Conservation (phyloP, 2,888 invertebrate genomes). For the Poecilus cupreus region DNA sequence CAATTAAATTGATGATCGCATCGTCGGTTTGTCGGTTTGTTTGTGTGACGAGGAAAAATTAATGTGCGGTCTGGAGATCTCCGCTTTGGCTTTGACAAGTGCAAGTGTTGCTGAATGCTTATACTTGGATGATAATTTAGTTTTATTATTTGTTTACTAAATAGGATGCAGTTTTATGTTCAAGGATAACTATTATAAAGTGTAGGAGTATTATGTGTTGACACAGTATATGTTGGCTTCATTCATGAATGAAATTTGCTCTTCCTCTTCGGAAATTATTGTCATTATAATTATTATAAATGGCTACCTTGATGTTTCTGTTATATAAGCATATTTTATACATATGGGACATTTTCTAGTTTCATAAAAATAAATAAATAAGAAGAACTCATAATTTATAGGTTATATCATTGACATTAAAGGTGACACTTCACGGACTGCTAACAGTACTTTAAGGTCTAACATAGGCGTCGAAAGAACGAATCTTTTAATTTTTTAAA, state of each 20-base stretch:
- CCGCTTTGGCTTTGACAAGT: neutral
- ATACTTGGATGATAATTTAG: neutral
- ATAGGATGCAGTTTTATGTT: conserved; percentile 23
- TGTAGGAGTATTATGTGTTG: neutral
- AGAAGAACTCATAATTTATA: too few species aligned
- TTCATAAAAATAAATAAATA: too few species aligned
- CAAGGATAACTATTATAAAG: conserved; percentile 10
- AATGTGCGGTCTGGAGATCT: conserved; percentile 1
- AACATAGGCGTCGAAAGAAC: too few species aligned
- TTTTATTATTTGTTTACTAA: conserved; percentile 26
- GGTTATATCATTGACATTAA: too few species aligned
- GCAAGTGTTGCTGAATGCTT: neutral
- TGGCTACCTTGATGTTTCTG: neutral
- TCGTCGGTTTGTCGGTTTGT: neutral
- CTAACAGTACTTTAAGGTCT: too few species aligned
- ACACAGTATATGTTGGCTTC: neutral
- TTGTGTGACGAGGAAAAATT: neutral
- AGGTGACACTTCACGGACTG: too few species aligned
- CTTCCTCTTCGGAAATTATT: conserved; percentile 1
- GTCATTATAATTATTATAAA: neutral
- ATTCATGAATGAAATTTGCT: conserved; percentile 25
- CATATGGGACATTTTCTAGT: too few species aligned
- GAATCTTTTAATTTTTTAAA: too few species aligned
- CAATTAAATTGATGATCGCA: conserved; percentile 5
- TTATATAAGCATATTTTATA: neutral